Evolutionary conservation across 2,888 invertebrate genomes (phyloP), one percentile per base, ranked within the genome.

Genomic region (Entomobrya multifasciata): DNA sequence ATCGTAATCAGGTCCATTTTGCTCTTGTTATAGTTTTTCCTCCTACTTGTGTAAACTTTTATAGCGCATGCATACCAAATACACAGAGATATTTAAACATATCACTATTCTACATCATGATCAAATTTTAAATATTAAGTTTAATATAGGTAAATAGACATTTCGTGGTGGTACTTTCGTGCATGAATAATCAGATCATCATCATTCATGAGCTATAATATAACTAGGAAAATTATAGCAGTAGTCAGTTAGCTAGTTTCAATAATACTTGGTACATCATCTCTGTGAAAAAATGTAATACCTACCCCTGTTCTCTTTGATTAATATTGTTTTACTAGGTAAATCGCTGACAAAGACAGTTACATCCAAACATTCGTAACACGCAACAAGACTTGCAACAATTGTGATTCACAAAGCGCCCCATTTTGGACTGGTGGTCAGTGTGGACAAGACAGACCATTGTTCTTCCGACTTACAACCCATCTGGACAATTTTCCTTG

Each of bases 141-240:
- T 6, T 36, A 8, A 36, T 36, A 36, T 36, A 36, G 27, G 27
- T 60, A 11, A 17, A 52, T 17, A 17, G 52, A n/a, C n/a, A n/a
- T n/a, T n/a, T 36, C 2, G 52, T 52, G 20, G n/a, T 52, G 20
- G n/a, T 52, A 11, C 15, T 25, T 20, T 67, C 67, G 13, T 67
- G 67, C 67, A 41, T 67, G 30, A 67, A 17, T 41, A 67, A 67
- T 67, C 67, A 67, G 41, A 67, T 67, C 67, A 17, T 36, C 41
- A 30, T 27, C 36, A 36, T 30, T 11, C n/a, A 25, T 57, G 57
- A 47, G 13, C n/a, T 47, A 11, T 11, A 5, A 52, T 52, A n/a
- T 6, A 52, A 0, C 1, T n/a, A 52, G 2, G 4, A 36, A 8
- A 6, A 8, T 36, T n/a, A n/a, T n/a, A n/a, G 36, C 36, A 36